Percentiles rank a stretch among this genome's conserved stretches.
These are phyloP conservation scores for Drosophila dives DNA, from an alignment of 2,888 invertebrate genomes.

Conservation along the genomic window DNA sequence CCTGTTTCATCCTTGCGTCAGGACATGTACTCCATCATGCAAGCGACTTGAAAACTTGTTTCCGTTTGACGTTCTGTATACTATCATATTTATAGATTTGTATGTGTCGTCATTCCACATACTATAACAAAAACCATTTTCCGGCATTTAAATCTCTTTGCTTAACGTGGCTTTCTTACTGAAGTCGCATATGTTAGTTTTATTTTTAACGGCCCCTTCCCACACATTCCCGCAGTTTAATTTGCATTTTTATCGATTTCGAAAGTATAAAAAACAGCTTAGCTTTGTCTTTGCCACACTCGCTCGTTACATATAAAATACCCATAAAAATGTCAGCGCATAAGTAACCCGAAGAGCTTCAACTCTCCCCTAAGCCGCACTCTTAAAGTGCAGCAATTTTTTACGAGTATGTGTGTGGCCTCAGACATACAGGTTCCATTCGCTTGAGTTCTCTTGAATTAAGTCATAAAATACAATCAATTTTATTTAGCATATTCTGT, in stretches of 20 bases:
- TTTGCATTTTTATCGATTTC: conserved; percentile 81
- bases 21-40: conserved; percentile 67
- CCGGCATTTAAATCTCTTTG: conserved; percentile 59
- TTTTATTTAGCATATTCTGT: conserved; percentile 39
- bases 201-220: conserved; percentile 17
- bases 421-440: conserved; percentile 16
- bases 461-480: conserved; percentile 60
- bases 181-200: conserved; percentile 40
- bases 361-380: conserved; percentile 50
- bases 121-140: conserved; percentile 71
- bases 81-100: conserved; percentile 28
- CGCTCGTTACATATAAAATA: conserved; percentile 68
- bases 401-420: conserved; percentile 32
- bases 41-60: conserved; percentile 64
- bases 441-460: conserved; percentile 14
- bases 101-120: conserved; percentile 9
- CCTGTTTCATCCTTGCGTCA: conserved; percentile 4
- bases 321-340: conserved; percentile 75
- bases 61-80: conserved; percentile 66
- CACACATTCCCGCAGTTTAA: conserved; percentile 69
- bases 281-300: conserved; percentile 69
- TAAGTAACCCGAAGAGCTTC: conserved; percentile 54
- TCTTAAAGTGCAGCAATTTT: conserved; percentile 60
- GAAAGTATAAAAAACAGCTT: conserved; percentile 69
- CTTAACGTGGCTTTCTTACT: conserved; percentile 45